Percentiles rank a stretch among this genome's conserved stretches.
These are phyloP conservation scores for Serilophus lunatus DNA, from an alignment of 2,113 vertebrate species.

Conservation along the genomic window DNA sequence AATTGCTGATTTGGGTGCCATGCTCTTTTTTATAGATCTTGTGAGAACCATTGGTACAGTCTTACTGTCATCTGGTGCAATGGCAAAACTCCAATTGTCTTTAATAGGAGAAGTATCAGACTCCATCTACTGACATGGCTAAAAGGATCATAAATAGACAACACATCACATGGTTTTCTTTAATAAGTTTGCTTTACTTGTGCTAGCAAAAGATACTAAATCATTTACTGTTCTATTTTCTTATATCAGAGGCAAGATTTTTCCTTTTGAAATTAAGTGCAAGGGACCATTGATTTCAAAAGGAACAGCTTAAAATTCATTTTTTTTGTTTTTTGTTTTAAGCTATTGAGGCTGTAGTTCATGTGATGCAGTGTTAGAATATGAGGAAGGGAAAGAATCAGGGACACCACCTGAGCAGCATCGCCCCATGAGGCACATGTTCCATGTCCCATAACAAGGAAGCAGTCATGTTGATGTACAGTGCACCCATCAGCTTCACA, in stretches of 20 bases:
- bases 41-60: background rate
- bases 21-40: background rate
- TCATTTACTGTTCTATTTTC: background rate
- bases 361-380: background rate
- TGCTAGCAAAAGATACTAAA: background rate
- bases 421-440: background rate
- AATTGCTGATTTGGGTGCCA: background rate
- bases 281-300: background rate
- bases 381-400: background rate
- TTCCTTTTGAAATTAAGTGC: background rate
- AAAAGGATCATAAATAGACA: background rate
- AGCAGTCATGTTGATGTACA: background rate
- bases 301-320: background rate
- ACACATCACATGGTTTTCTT: background rate
- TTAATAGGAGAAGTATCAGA: slow-evolving; percentile 25
- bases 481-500: background rate
- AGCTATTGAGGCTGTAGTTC: background rate
- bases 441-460: background rate
- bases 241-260: background rate
- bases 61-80: background rate
- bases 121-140: background rate
- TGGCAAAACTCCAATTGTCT: slow-evolving; percentile 10
- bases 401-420: background rate
- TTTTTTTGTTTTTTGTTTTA: background rate
- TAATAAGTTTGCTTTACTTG: background rate